Evolutionary conservation across 2,797 vertebrate genomes (phyloP), one percentile per base, ranked within the genome.

Genomic region (Pseudochaenichthys georgianus): DNA sequence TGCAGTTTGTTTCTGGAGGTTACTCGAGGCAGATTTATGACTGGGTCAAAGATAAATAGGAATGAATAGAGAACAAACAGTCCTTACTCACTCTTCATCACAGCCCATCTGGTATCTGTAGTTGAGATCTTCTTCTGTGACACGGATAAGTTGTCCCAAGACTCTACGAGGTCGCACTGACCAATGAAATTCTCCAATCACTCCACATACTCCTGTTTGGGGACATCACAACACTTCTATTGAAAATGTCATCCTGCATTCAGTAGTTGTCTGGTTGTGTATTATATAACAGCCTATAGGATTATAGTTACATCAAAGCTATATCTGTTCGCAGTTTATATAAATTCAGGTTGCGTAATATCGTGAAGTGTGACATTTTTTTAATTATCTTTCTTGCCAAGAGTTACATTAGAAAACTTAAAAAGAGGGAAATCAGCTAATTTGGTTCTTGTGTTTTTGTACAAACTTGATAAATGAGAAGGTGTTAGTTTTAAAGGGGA

Each of bases 91-190:
- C 98, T 90, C 94, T 95, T 94, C 98, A 99, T 83, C 95, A 73
- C 98, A 99, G 88, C 97, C 97, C 94, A 95, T 96, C 87, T 97
- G 95, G 88, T 98, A 98, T 91, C 95, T 95, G 89, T 98, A 96
- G 85, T 98, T 97, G 64, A 99, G 95, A 80, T 96, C 88, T 96
- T 96, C 91, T 95, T 98, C 85, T 98, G 97, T 52, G 96, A 95
- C 79, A 95, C 73, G 21, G 97, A 96, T 58, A 99, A 87, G 70
- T 96, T 95, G 66, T 98, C 96, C 98, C 98, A 99, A 0, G 93
- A 95, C 77, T 96, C 94, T 6, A 96, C 94, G 50, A 97, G 95
- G 92, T 97, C 96, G 84, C 98, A 99, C 71, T 98, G 89, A 55
- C 95, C 95, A 77, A 98, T 95, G 64, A 92, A 83, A 99, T 93